Evolutionary conservation across 2,113 vertebrate genomes (phyloP), one percentile per base, ranked within the genome.

Genomic region (Poeciliopsis prolifica): DNA sequence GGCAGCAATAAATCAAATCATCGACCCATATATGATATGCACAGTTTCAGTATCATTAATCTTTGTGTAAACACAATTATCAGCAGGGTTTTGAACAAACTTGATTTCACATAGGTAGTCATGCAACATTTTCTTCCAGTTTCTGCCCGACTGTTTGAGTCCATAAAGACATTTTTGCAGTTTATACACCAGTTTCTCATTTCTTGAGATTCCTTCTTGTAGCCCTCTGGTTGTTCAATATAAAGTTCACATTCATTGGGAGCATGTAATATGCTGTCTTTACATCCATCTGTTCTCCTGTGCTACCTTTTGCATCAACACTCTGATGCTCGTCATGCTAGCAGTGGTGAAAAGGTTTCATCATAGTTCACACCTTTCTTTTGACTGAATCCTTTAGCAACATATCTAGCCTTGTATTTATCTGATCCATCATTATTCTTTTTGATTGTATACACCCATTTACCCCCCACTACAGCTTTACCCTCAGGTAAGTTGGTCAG

Each of bases 281-380:
- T 1, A 68, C 58, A 26, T 75, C 74, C 65, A 75, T 75, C 26
- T 75, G 74, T 61, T 67, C 10, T 67, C 48, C 2, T 68, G 74
- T 37, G 54, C 28, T 30, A 54, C 72, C 10, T 30, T 61, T 19
- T 31, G 31, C 31, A 31, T 31, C 31, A 33, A 33, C 6, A 33
- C 31, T 6, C 31, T 6, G 31, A 33, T 33, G 31, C 31, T 33
- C 6, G 5, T 31, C 31, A 33, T 33, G 31, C 31, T 33, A 33
- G 5, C 31, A 33, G 31, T 33, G 31, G 31, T 33, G 5, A 33
- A 33, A 33, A 33, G 31, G 31, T 33, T 33, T 33, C 5, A 6
- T 37, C 48, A 30, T 74, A 54, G 17, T 74, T 63, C 0, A 54
- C 14, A 26, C 62, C 72, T 3, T 12, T 9, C 31, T 66, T 60